Percentiles rank a stretch among this genome's conserved stretches.
Evolutionary conservation across 1,140 invertebrate genomes (phyloP).

Genomic region (Tetramorium alpestre): DNA sequence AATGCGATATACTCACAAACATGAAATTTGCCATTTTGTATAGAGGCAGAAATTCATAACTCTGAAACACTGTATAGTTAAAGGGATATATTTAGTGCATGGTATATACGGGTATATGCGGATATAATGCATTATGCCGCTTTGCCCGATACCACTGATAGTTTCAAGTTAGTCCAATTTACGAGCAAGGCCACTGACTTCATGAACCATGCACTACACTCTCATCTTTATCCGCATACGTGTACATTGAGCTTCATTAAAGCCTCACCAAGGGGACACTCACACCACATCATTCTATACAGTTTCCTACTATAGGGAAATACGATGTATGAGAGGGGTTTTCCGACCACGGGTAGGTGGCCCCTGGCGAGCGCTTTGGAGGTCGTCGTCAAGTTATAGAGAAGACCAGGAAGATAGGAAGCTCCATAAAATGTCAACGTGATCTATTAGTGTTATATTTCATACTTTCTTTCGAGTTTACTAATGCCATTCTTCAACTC

Average conservation of each 20-base stretch:
- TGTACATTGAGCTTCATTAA: constrained; percentile 52
- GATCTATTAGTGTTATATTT: constrained; percentile 18
- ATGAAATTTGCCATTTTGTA: not conserved
- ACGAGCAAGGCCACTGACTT: constrained; percentile 47
- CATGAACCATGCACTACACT: constrained; percentile 34
- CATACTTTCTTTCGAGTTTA: constrained; percentile 6
- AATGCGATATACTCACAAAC: not conserved
- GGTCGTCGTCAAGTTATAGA: constrained; percentile 17
- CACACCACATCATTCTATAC: constrained; percentile 6
- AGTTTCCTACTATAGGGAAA: constrained; percentile 39
- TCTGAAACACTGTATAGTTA: not conserved
- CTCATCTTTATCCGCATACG: constrained; percentile 51
- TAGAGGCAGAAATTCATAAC: not conserved
- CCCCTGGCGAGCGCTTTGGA: constrained; percentile 9
- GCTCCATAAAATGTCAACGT: constrained; percentile 24
- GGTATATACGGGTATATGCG: not conserved
- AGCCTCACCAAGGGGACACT: constrained; percentile 36
- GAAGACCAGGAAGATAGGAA: not conserved
- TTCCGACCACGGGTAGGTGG: constrained; percentile 28
- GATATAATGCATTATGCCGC: constrained; percentile 28
- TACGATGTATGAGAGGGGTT: constrained; percentile 29
- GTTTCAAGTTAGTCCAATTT: constrained; percentile 51
- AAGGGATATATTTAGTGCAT: constrained; percentile 4
- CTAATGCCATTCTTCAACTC: not conserved
- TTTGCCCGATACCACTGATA: constrained; percentile 37